Conservation (phyloP, 2,888 invertebrate genomes). For the Dynastes tityus region DNA sequence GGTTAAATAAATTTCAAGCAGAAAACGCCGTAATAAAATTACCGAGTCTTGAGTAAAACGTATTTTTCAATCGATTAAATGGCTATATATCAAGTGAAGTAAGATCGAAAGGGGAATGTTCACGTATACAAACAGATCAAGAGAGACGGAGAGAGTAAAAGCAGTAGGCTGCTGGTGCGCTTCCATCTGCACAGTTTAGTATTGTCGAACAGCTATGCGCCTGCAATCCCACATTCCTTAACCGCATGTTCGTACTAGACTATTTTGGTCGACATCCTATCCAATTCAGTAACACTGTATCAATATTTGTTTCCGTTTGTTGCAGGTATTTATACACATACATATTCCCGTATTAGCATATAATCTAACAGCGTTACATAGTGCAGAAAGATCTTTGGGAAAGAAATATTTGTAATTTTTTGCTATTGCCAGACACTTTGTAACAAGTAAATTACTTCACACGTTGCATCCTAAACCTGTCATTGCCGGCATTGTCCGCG, state of each 20-base stretch:
- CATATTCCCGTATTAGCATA: conserved; percentile 11
- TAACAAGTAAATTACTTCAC: too few relatives aligned
- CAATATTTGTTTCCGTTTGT: conserved; percentile 50
- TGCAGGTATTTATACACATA: conserved; percentile 38
- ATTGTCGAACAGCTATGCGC: conserved; percentile 26
- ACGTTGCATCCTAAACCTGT: too few relatives aligned
- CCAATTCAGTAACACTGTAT: conserved; percentile 46
- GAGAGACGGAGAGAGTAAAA: conserved; percentile 26
- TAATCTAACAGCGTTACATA: background rate
- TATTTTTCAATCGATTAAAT: conserved; percentile 39
- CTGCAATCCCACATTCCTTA: conserved; percentile 30
- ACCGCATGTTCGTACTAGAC: conserved; percentile 32
- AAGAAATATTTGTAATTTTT: too few relatives aligned
- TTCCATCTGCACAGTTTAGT: conserved; percentile 41
- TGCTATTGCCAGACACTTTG: too few relatives aligned
- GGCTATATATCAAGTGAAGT: conserved; percentile 37
- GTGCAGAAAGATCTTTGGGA: too few relatives aligned
- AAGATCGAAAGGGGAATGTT: conserved; percentile 38
- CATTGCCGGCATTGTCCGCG: too few relatives aligned
- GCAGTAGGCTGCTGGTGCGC: conserved; percentile 25
- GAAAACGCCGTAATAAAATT: background rate
- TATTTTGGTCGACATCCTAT: conserved; percentile 44
- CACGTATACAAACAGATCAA: conserved; percentile 32
- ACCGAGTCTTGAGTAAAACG: background rate
- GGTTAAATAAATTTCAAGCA: background rate